These are phyloP conservation scores for Nasonia vitripennis DNA, from an alignment of 1,140 invertebrate genomes.

Conservation along the genomic window DNA sequence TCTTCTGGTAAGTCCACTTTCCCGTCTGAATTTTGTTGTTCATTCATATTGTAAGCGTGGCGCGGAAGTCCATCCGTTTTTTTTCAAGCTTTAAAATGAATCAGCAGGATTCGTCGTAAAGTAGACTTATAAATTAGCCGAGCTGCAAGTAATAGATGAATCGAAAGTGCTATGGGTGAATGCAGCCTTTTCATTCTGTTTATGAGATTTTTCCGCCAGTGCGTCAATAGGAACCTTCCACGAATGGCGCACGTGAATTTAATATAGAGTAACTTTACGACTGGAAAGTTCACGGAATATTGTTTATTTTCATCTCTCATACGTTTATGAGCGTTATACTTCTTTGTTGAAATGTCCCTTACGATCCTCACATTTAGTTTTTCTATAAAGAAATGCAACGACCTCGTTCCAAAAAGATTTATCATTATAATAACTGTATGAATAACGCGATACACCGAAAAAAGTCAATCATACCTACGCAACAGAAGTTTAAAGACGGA, in stretches of 20 bases:
- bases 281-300: too few relatives aligned
- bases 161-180: not conserved
- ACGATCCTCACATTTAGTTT: too few relatives aligned
- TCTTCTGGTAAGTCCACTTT: constrained; percentile 57
- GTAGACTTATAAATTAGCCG: not conserved
- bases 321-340: not conserved
- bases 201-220: too few relatives aligned
- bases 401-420: too few relatives aligned
- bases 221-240: too few relatives aligned
- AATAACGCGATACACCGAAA: too few relatives aligned
- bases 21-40: not conserved
- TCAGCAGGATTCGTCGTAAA: not conserved
- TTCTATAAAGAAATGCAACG: not conserved
- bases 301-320: not conserved
- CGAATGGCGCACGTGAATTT: too few relatives aligned
- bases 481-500: not conserved
- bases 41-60: not conserved
- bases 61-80: not conserved
- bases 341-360: too few relatives aligned
- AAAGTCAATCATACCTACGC: not conserved
- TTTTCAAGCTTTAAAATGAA: not conserved
- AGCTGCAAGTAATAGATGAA: not conserved
- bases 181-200: not conserved
- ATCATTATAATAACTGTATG: too few relatives aligned
- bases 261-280: too few relatives aligned